Evolutionary conservation across 2,113 vertebrate species (phyloP).

Genomic region (Choloepus hoffmanni): DNA sequence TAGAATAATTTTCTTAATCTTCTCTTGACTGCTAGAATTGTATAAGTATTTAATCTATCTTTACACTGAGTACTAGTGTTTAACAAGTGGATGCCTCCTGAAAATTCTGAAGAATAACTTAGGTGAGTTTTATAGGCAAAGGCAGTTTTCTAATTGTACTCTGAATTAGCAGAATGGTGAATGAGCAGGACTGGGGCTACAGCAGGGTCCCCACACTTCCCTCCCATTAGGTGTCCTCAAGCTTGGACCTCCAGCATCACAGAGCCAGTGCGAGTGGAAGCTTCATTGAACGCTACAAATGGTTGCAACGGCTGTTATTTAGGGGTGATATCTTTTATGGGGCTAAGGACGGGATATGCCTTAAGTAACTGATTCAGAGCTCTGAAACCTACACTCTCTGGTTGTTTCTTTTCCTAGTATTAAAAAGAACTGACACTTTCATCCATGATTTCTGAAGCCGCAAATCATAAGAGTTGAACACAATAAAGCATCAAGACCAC

Average conservation of each 20-base stretch:
- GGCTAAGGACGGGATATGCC: not conserved
- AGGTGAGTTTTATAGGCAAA: constrained; percentile 45
- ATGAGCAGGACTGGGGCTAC: not conserved
- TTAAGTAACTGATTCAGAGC: not conserved
- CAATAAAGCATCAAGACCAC: not conserved
- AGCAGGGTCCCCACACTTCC: not conserved
- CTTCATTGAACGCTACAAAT: not conserved
- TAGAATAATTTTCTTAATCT: constrained; percentile 61
- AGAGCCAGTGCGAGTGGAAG: not conserved
- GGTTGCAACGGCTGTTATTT: not conserved
- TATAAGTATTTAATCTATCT: constrained; percentile 63
- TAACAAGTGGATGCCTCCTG: constrained; percentile 50
- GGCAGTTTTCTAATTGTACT: constrained; percentile 61
- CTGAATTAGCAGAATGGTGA: not conserved
- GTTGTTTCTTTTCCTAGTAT: not conserved
- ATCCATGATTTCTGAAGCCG: not conserved
- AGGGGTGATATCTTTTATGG: not conserved
- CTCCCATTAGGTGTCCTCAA: not conserved
- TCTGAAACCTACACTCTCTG: not conserved
- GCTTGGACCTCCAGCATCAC: not conserved
- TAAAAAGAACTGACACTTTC: not conserved
- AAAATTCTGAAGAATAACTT: constrained; percentile 56
- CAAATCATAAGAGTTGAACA: not conserved
- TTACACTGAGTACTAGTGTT: constrained; percentile 60
- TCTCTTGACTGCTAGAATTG: constrained; percentile 61